Percentiles rank a stretch among this genome's conserved stretches.
These are phyloP conservation scores for Lytechinus pictus DNA, from an alignment of 35 echinoderm and acorn worm genomes.

Conservation along the genomic window DNA sequence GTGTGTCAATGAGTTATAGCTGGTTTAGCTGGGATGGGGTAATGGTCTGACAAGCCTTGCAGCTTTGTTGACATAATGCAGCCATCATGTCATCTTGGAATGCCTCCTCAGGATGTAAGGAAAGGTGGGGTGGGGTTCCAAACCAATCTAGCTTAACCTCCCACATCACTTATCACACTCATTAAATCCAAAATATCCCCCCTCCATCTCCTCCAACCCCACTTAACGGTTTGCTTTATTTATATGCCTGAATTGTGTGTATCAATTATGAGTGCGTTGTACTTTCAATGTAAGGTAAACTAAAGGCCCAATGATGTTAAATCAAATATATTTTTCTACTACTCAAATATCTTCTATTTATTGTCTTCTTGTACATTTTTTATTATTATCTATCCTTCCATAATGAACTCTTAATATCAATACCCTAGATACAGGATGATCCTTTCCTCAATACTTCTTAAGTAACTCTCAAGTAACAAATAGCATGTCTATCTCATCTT, in stretches of 20 bases:
- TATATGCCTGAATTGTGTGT: neutral
- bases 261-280: neutral
- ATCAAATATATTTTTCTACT: neutral
- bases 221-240: neutral
- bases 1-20: neutral
- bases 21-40: neutral
- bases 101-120: neutral
- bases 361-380: neutral
- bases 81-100: constrained; percentile 27
- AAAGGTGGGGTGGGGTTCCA: neutral
- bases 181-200: neutral
- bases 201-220: neutral
- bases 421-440: neutral
- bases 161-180: neutral
- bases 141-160: neutral
- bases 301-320: neutral
- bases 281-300: neutral
- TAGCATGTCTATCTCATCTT: neutral
- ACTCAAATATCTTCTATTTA: neutral
- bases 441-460: neutral
- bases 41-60: constrained; percentile 21
- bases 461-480: neutral
- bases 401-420: neutral
- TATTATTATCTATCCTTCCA: too few species aligned
- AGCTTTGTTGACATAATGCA: constrained; percentile 34